These are phyloP conservation scores for Euzophera pinguis DNA, from an alignment of 2,888 invertebrate genomes.

Conservation along the genomic window DNA sequence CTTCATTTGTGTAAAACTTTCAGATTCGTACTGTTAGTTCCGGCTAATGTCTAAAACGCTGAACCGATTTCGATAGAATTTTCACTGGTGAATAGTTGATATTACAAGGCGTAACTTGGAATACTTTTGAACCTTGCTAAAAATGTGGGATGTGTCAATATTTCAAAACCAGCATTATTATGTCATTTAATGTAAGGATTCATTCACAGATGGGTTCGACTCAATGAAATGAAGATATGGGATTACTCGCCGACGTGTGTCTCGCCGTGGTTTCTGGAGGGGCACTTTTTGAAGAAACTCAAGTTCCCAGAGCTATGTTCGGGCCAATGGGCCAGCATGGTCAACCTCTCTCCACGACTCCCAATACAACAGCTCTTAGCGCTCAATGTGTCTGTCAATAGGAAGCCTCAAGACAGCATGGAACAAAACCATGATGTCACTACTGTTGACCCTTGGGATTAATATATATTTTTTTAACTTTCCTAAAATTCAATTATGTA, in stretches of 20 bases:
- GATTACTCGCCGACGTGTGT: conserved; percentile 85
- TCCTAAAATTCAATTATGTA: background rate
- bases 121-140: no score
- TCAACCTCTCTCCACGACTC: conserved; percentile 82
- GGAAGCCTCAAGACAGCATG: conserved; percentile 72
- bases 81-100: no score
- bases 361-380: conserved; percentile 77
- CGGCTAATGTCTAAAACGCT: no score
- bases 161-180: no score
- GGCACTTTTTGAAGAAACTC: conserved; percentile 83
- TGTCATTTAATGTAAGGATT: conserved; percentile 6
- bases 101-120: no score
- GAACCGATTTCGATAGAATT: no score
- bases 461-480: conserved; percentile 22
- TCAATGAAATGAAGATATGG: conserved; percentile 84
- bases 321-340: conserved; percentile 90
- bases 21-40: no score
- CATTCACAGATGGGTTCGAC: conserved; percentile 82
- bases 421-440: conserved; percentile 67
- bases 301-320: conserved; percentile 86
- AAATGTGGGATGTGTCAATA: no score
- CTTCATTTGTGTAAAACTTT: no score
- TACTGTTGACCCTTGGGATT: conserved; percentile 58
- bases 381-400: conserved; percentile 70
- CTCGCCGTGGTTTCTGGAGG: conserved; percentile 86